Evolutionary conservation across 1,140 invertebrate species (phyloP).

Genomic region (Daktulosphaira vitifoliae): DNA sequence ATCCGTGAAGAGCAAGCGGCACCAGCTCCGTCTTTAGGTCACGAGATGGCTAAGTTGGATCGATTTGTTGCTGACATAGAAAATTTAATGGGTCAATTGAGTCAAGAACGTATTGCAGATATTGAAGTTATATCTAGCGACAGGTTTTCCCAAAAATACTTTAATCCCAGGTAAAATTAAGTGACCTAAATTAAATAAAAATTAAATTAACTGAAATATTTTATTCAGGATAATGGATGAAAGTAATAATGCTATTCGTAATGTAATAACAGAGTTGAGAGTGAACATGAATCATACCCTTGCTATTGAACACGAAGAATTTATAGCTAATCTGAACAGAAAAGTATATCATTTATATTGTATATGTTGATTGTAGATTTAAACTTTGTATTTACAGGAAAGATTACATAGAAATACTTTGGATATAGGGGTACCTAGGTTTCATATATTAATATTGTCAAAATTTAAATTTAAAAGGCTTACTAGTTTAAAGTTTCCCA

Average conservation of each 20-base stretch:
- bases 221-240: slow-evolving; percentile 36
- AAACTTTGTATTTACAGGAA: no score
- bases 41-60: slow-evolving; percentile 39
- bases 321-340: slow-evolving; percentile 40
- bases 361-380: no score
- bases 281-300: slow-evolving; percentile 37
- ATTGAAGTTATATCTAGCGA: slow-evolving; percentile 19
- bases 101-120: slow-evolving; percentile 30
- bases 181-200: neutral
- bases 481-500: no score
- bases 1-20: slow-evolving; percentile 39
- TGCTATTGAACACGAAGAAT: slow-evolving; percentile 41
- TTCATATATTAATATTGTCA: no score
- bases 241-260: slow-evolving; percentile 38
- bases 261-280: slow-evolving; percentile 37
- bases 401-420: no score
- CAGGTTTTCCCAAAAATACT: slow-evolving; percentile 22
- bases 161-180: slow-evolving; percentile 9
- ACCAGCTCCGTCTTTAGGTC: slow-evolving; percentile 39
- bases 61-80: slow-evolving; percentile 37
- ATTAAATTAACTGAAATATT: neutral
- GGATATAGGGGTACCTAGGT: no score
- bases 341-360: no score
- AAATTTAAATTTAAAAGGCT: no score
- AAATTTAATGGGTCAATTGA: slow-evolving; percentile 25